Conservation (phyloP, 2,888 invertebrate genomes). For the Drosophila ustulata region DNA sequence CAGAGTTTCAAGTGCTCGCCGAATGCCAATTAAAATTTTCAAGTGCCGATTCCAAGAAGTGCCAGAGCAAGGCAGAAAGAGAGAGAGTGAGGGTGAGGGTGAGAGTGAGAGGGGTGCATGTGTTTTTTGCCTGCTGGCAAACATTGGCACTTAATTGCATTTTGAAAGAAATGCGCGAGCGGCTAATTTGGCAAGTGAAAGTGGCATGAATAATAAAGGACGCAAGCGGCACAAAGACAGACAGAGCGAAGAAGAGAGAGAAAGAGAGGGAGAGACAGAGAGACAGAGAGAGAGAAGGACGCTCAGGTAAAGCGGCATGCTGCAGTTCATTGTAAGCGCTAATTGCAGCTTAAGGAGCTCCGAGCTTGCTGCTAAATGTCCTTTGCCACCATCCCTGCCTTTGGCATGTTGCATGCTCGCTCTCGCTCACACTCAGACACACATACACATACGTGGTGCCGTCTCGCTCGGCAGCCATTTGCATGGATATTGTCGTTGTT, state of each 20-base stretch:
- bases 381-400: conserved; percentile 33
- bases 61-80: not conserved
- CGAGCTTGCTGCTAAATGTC: conserved; percentile 43
- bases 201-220: conserved; percentile 74
- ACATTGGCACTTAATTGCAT: conserved; percentile 75
- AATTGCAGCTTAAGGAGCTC: conserved; percentile 73
- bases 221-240: conserved; percentile 3
- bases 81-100: not conserved
- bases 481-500: conserved; percentile 20
- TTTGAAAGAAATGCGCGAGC: conserved; percentile 69
- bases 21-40: conserved; percentile 74
- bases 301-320: conserved; percentile 15
- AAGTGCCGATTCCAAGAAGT: conserved; percentile 42
- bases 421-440: not conserved
- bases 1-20: conserved; percentile 66
- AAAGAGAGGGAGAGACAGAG: not conserved
- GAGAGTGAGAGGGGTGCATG: not conserved
- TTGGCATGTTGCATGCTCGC: conserved; percentile 8
- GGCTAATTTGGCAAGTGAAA: conserved; percentile 76
- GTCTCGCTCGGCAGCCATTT: conserved; percentile 20
- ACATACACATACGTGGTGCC: not conserved
- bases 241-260: not conserved
- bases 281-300: not conserved
- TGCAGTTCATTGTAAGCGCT: conserved; percentile 65
- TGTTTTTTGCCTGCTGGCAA: conserved; percentile 46